These are phyloP conservation scores for Cheilosia pagana DNA, from an alignment of 2,888 invertebrate species.

Conservation along the genomic window DNA sequence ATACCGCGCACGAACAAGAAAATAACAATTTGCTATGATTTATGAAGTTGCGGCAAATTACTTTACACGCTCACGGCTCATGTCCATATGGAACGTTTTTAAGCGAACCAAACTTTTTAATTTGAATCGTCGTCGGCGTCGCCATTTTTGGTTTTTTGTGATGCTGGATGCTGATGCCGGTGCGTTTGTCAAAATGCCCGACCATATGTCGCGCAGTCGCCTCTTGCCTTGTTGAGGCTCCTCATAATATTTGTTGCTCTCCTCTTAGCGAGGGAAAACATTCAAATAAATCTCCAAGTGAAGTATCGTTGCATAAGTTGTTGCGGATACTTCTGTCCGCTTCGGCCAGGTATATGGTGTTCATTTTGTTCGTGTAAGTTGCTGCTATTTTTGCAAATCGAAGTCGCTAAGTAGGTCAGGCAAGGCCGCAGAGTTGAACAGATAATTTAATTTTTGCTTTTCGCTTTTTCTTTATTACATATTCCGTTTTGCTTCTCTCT, in stretches of 20 bases:
- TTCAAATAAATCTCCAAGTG: conserved; percentile 68
- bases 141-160: conserved; percentile 26
- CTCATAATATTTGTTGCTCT: conserved; percentile 60
- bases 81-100: conserved; percentile 47
- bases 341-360: neutral
- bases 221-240: conserved; percentile 55
- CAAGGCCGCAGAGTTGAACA: conserved; percentile 79
- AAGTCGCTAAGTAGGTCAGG: conserved; percentile 81
- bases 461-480: conserved; percentile 15
- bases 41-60: conserved; percentile 67
- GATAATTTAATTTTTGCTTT: conserved; percentile 71
- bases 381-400: conserved; percentile 59
- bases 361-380: conserved; percentile 3
- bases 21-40: conserved; percentile 56
- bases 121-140: conserved; percentile 37
- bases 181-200: conserved; percentile 37
- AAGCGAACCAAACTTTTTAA: conserved; percentile 18
- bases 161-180: neutral
- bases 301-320: conserved; percentile 64
- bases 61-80: conserved; percentile 55
- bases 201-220: conserved; percentile 68
- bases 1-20: conserved; percentile 3
- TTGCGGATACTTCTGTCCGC: neutral
- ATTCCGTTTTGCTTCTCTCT: conserved; percentile 7
- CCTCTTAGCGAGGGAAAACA: conserved; percentile 42